phyloP scores from a whole-genome alignment of 2,113 vertebrate genomes.

The Arizona elegans region DNA sequence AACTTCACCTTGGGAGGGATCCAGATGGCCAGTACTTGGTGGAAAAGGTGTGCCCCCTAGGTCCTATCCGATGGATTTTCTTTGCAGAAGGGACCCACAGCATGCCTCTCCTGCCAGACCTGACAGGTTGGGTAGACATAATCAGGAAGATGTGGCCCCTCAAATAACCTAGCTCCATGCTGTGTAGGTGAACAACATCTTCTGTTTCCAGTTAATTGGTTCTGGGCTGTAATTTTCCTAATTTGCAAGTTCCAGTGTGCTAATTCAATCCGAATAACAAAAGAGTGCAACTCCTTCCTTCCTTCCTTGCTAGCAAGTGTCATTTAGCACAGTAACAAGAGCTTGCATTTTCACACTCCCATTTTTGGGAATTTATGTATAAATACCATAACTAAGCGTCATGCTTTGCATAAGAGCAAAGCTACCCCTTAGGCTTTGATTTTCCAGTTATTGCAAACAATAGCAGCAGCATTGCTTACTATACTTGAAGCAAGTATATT shows the following conservation, averaged over 20 bases:
- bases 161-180: neutral
- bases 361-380: neutral
- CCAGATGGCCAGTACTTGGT: neutral
- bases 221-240: neutral
- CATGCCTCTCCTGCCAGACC: neutral
- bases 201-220: neutral
- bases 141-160: neutral
- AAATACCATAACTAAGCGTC: neutral
- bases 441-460: slow-evolving; percentile 14
- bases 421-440: neutral
- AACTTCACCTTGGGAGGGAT: neutral
- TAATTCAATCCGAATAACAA: neutral
- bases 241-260: neutral
- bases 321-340: neutral
- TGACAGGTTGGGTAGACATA: neutral
- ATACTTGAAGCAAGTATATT: neutral
- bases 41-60: neutral
- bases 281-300: neutral
- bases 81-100: neutral
- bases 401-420: neutral
- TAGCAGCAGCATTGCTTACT: neutral
- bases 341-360: neutral
- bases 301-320: neutral
- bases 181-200: neutral
- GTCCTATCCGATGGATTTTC: neutral